phyloP scores from a whole-genome alignment of 2,797 vertebrate species.

The Tiaroga cobitis region DNA sequence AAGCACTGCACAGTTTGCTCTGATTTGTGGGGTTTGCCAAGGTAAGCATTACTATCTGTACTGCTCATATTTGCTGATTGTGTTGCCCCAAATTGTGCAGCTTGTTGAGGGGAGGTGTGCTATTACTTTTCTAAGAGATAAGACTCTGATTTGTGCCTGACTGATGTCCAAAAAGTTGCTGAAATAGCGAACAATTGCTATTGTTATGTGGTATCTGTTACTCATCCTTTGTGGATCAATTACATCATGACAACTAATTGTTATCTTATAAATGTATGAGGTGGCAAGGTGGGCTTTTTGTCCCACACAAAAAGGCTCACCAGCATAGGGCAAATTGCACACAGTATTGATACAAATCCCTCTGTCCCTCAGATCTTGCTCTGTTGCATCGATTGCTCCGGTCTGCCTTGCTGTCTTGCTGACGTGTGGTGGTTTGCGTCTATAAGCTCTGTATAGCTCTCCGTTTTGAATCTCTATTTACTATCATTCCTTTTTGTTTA shows the following conservation, averaged over 20 bases:
- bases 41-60: background rate
- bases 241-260: background rate
- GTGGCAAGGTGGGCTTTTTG: too few relatives aligned
- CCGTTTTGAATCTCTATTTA: too few relatives aligned
- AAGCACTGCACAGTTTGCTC: background rate
- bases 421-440: too few relatives aligned
- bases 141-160: background rate
- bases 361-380: too few relatives aligned
- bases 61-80: background rate
- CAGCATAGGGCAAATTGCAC: too few relatives aligned
- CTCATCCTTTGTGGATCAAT: background rate
- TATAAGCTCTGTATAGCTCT: too few relatives aligned
- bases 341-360: too few relatives aligned
- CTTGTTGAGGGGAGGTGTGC: background rate
- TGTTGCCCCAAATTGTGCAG: background rate
- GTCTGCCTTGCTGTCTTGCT: too few relatives aligned
- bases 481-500: too few relatives aligned
- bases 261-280: too few relatives aligned
- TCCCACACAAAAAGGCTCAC: too few relatives aligned
- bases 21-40: constrained; percentile 5
- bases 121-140: background rate
- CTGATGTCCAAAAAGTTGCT: background rate
- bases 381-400: too few relatives aligned
- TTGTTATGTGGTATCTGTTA: background rate
- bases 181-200: background rate